Conservation (phyloP, 2,113 vertebrate genomes). For the Sinocyclocheilus maitianheensis region DNA sequence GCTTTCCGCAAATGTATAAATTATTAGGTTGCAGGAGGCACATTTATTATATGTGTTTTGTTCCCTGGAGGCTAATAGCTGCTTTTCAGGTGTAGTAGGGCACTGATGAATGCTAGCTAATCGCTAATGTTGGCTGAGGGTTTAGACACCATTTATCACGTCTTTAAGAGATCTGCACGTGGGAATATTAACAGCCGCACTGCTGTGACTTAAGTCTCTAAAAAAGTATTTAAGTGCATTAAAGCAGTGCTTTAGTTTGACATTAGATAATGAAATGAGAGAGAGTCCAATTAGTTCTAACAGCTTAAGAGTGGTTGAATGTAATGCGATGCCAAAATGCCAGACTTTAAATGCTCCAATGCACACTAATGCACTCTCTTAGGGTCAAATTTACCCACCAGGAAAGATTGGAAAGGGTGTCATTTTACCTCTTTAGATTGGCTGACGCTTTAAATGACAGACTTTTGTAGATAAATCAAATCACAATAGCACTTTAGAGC, state of each 20-base stretch:
- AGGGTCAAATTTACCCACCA: conserved; percentile 22
- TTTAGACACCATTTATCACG: conserved; percentile 62
- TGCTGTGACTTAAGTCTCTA: conserved; percentile 49
- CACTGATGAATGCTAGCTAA: conserved; percentile 65
- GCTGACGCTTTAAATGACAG: conserved; percentile 15
- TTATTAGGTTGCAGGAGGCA: conserved; percentile 55
- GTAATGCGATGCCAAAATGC: conserved; percentile 30
- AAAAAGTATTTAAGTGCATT: conserved; percentile 57
- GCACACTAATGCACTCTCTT: conserved; percentile 39
- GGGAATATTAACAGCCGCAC: conserved; percentile 60
- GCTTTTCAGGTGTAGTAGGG: conserved; percentile 55
- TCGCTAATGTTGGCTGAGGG: conserved; percentile 58
- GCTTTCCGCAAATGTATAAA: conserved; percentile 58
- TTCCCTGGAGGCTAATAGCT: conserved; percentile 58
- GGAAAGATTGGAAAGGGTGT: conserved; percentile 19
- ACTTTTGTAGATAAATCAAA: conserved; percentile 37
- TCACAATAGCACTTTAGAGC: conserved; percentile 15
- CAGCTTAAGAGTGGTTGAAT: conserved; percentile 30
- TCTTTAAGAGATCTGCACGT: conserved; percentile 57
- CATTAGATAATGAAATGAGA: conserved; percentile 47
- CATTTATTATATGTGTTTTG: conserved; percentile 64
- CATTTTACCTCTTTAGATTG: conserved; percentile 24
- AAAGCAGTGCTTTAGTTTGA: conserved; percentile 52
- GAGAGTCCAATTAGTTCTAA: conserved; percentile 23
- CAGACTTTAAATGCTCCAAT: conserved; percentile 24